These are phyloP conservation scores for Ispidina picta DNA, from an alignment of 2,797 vertebrate species.

Conservation along the genomic window DNA sequence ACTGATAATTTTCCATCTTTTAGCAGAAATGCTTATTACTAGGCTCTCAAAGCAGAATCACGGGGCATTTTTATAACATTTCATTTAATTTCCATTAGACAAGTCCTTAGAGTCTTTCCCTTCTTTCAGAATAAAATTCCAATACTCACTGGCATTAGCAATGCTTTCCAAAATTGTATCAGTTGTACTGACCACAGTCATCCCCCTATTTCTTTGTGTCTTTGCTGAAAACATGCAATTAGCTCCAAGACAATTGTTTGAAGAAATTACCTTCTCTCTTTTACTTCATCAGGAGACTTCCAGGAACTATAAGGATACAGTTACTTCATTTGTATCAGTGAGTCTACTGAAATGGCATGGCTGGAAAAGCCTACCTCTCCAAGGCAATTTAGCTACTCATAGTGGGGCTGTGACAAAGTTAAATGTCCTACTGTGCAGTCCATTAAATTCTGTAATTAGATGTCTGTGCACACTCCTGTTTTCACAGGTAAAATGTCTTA, in stretches of 20 bases:
- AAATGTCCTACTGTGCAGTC: neutral
- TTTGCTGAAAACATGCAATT: neutral
- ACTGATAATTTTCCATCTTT: constrained; percentile 6
- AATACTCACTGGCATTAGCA: neutral
- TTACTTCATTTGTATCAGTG: neutral
- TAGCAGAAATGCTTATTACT: neutral
- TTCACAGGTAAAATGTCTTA: neutral
- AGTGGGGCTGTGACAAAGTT: neutral
- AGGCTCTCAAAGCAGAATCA: neutral
- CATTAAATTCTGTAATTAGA: neutral
- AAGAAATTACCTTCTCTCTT: neutral
- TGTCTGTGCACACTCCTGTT: neutral
- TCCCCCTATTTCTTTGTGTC: neutral
- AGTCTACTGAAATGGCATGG: neutral
- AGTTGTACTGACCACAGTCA: accelerated
- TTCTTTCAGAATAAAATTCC: neutral
- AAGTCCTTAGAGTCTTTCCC: neutral
- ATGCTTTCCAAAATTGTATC: neutral
- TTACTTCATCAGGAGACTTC: neutral
- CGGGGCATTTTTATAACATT: neutral
- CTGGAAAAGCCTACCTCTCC: neutral
- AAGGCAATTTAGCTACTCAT: neutral
- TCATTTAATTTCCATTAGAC: neutral
- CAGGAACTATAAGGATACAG: neutral
- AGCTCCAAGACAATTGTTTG: neutral